Evolutionary conservation across 2,888 invertebrate genomes (phyloP).

Genomic region (Hydriomena furcata): DNA sequence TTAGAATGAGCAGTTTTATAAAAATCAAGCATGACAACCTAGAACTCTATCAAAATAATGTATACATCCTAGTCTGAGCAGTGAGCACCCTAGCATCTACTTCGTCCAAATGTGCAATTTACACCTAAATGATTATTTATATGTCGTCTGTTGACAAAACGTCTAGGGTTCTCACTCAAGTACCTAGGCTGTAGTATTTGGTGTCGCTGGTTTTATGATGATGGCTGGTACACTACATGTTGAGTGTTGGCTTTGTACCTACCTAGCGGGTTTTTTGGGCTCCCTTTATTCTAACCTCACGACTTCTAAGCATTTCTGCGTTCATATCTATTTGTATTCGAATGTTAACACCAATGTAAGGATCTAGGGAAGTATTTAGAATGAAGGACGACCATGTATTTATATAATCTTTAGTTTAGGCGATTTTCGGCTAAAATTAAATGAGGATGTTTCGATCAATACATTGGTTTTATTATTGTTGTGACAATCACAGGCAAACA

Average conservation of each 20-base stretch:
- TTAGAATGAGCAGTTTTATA: no score
- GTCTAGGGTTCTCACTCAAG: no score
- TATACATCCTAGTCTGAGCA: no score
- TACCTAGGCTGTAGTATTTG: background rate
- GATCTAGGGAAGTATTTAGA: conserved; percentile 17
- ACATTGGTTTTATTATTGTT: conserved; percentile 33
- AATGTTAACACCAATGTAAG: conserved; percentile 27
- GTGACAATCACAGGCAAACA: background rate
- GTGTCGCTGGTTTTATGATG: background rate
- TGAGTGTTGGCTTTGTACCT: no score
- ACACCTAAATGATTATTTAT: no score
- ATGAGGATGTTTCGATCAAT: conserved; percentile 47
- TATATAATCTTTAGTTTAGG: conserved; percentile 36
- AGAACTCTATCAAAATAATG: no score
- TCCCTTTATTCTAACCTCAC: conserved; percentile 32
- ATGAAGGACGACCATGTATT: conserved; percentile 29
- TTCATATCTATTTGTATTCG: conserved; percentile 28
- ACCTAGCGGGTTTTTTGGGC: conserved; percentile 11
- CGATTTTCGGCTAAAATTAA: conserved; percentile 47
- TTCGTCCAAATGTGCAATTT: no score
- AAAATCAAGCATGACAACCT: no score
- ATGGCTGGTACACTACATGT: background rate
- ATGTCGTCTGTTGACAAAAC: no score
- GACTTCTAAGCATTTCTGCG: conserved; percentile 26
- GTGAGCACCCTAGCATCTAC: no score